phyloP scores from a whole-genome alignment of 2,113 vertebrate genomes.

The Lontra canadensis region DNA sequence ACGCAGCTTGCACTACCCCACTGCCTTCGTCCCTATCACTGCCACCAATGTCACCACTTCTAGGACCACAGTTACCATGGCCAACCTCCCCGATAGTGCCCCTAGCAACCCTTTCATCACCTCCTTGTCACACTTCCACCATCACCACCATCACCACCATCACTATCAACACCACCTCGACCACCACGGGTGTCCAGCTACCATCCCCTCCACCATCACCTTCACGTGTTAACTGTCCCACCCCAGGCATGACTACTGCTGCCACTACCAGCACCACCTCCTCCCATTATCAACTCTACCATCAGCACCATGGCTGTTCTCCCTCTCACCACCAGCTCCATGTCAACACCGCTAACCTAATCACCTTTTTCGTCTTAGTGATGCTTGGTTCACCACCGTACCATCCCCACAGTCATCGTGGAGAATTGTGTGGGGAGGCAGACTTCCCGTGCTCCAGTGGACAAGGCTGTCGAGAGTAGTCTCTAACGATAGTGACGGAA shows the following conservation, averaged over 20 bases:
- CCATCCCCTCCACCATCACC: not conserved
- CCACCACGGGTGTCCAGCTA: not conserved
- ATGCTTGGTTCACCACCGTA: too few relatives aligned
- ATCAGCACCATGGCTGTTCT: not conserved
- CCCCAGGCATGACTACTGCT: not conserved
- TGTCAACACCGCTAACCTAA: too few relatives aligned
- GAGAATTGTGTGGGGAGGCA: too few relatives aligned
- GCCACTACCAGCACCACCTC: not conserved
- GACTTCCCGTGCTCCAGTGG: not conserved
- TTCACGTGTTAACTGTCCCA: not conserved
- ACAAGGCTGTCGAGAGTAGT: not conserved
- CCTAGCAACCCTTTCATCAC: not conserved
- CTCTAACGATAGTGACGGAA: too few relatives aligned
- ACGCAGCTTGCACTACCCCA: not conserved
- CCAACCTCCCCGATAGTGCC: not conserved
- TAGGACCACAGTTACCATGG: not conserved
- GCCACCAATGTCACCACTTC: not conserved
- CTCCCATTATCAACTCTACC: not conserved
- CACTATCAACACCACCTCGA: not conserved
- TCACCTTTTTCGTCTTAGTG: not conserved
- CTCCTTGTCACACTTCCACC: not conserved
- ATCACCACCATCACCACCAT: not conserved
- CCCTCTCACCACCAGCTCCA: not conserved
- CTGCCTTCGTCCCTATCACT: not conserved
- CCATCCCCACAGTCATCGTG: not conserved